phyloP scores from a whole-genome alignment of 1,140 invertebrate species.

The Druon quercuslanigerum region DNA sequence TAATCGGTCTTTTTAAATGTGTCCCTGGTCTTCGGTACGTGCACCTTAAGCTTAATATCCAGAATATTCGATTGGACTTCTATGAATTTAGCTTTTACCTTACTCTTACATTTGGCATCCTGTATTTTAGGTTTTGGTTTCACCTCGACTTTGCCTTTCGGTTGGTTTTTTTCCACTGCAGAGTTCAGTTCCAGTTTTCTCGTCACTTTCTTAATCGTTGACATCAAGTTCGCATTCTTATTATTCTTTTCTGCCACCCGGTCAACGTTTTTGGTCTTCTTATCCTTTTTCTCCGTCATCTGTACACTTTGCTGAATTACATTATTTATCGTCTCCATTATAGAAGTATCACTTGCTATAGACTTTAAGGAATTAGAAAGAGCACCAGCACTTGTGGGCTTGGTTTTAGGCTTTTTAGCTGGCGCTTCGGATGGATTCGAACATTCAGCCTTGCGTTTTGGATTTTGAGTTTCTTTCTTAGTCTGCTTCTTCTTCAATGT shows the following conservation, averaged over 20 bases:
- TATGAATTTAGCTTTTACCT: slow-evolving; percentile 64
- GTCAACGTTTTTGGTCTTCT: slow-evolving; percentile 52
- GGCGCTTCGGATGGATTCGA: neutral
- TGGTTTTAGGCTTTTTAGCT: slow-evolving; percentile 60
- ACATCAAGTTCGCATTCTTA: slow-evolving; percentile 71
- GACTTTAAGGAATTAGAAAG: slow-evolving; percentile 47
- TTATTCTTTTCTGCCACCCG: slow-evolving; percentile 74
- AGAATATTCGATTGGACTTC: slow-evolving; percentile 55
- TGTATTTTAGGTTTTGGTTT: slow-evolving; percentile 57
- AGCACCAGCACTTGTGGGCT: slow-evolving; percentile 36
- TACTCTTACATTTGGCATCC: slow-evolving; percentile 61
- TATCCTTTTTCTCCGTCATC: slow-evolving; percentile 69
- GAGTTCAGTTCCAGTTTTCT: slow-evolving; percentile 35
- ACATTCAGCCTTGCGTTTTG: slow-evolving; percentile 57
- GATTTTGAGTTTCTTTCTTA: slow-evolving; percentile 59
- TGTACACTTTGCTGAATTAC: slow-evolving; percentile 69
- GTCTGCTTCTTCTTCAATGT: neutral
- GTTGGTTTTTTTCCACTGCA: slow-evolving; percentile 66
- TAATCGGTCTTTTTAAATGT: slow-evolving; percentile 44
- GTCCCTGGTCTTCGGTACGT: slow-evolving; percentile 43
- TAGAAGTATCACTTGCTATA: slow-evolving; percentile 67
- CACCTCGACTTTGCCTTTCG: slow-evolving; percentile 54
- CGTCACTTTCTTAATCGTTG: slow-evolving; percentile 61
- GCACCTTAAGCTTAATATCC: slow-evolving; percentile 61
- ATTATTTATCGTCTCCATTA: slow-evolving; percentile 71